A percentile compares a stretch with the other conserved stretches of the same genome.
These are phyloP conservation scores for Crax fasciolata DNA, from an alignment of 2,797 vertebrate species.

Conservation along the genomic window DNA sequence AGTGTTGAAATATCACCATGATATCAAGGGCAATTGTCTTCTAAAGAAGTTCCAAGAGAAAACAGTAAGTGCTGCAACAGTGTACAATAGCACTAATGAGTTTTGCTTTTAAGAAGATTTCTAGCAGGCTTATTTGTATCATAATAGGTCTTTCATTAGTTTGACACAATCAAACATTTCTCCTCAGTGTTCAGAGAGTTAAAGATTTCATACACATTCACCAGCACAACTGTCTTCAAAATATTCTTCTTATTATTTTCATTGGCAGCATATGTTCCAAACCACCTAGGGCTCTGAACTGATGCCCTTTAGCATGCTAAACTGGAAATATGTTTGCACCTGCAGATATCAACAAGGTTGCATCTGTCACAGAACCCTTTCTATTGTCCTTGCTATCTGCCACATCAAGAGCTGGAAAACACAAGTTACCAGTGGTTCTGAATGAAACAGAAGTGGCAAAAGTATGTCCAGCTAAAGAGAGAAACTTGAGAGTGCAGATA, in stretches of 20 bases:
- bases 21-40: constrained; percentile 60
- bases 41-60: constrained; percentile 44
- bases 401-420: neutral
- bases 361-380: constrained; percentile 8
- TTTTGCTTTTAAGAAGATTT: neutral
- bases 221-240: neutral
- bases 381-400: constrained; percentile 45
- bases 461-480: neutral
- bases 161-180: neutral
- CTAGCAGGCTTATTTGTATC: neutral
- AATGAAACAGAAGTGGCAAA: constrained; percentile 3
- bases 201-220: neutral
- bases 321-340: constrained; percentile 44
- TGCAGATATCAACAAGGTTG: constrained; percentile 17
- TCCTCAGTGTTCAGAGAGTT: neutral
- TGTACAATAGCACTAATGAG: neutral
- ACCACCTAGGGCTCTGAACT: neutral
- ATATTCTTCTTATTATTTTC: constrained; percentile 30
- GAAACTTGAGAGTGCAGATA: neutral
- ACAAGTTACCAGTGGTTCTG: neutral
- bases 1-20: constrained; percentile 60
- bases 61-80: constrained; percentile 31
- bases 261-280: constrained; percentile 18
- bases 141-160: neutral
- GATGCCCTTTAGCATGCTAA: constrained; percentile 3